Percentiles rank a stretch among this genome's conserved stretches.
Evolutionary conservation across 2,888 invertebrate genomes (phyloP).

Genomic region (Conomelus anceps): DNA sequence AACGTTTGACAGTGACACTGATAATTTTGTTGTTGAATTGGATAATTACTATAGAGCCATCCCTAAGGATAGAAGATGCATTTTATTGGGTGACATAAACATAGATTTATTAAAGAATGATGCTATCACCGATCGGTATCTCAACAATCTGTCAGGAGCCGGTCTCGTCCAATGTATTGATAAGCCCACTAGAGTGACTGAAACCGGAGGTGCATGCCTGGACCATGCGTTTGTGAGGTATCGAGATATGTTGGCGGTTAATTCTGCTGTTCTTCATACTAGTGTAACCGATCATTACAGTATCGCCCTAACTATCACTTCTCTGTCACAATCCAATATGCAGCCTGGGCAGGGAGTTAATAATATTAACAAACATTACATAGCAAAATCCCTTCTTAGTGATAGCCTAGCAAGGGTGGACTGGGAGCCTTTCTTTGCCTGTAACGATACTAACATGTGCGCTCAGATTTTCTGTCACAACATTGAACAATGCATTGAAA

Average conservation of each 20-base stretch:
- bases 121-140: background rate
- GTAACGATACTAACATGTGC: background rate
- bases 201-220: background rate
- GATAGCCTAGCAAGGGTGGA: background rate
- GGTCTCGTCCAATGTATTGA: background rate
- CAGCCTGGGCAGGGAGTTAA: too few relatives aligned
- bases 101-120: slow-evolving; percentile 4
- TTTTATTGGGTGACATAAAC: background rate
- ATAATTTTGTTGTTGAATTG: too few relatives aligned
- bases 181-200: slow-evolving; percentile 7
- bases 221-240: slow-evolving; percentile 15
- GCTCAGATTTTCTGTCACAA: background rate
- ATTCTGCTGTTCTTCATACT: slow-evolving; percentile 4
- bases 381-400: too few relatives aligned
- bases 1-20: too few relatives aligned
- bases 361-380: too few relatives aligned
- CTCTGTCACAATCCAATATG: background rate
- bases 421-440: background rate
- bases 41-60: too few relatives aligned
- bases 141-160: background rate
- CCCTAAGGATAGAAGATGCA: too few relatives aligned
- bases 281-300: slow-evolving; percentile 13
- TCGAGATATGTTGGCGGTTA: background rate
- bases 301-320: background rate
- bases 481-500: background rate